These are phyloP conservation scores for Carassius carassius DNA, from an alignment of 2,113 vertebrate species.

Conservation along the genomic window DNA sequence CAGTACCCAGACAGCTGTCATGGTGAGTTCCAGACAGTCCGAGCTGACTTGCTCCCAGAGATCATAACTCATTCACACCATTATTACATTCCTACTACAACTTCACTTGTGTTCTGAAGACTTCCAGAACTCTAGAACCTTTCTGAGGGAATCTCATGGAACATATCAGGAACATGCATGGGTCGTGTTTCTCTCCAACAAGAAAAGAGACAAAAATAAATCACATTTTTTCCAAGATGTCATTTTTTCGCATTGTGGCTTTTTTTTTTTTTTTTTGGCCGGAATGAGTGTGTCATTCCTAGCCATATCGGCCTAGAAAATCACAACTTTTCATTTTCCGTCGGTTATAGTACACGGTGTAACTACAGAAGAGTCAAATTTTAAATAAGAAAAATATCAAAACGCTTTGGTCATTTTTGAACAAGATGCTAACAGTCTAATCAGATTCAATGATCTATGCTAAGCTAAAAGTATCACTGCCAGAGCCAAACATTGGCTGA, in stretches of 20 bases:
- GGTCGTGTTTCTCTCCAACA: background rate
- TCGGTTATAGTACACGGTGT: too few species aligned
- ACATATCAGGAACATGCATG: background rate
- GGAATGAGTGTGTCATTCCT: too few species aligned
- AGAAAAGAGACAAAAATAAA: background rate
- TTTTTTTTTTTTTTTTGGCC: background rate
- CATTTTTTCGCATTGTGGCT: background rate
- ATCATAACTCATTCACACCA: constrained; percentile 34
- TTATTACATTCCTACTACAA: background rate
- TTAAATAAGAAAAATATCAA: too few species aligned
- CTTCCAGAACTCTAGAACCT: background rate
- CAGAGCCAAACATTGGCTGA: too few species aligned
- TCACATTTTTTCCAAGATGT: background rate
- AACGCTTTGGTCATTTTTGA: too few species aligned
- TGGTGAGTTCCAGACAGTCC: constrained; percentile 71
- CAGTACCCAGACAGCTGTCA: constrained; percentile 78
- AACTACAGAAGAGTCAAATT: too few species aligned
- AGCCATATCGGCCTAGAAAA: too few species aligned
- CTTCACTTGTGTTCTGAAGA: background rate
- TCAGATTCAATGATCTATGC: too few species aligned
- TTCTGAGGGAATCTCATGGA: background rate
- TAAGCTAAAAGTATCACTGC: too few species aligned
- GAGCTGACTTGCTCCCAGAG: constrained; percentile 7
- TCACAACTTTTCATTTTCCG: too few species aligned
- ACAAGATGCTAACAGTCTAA: too few species aligned